Evolutionary conservation across 1,140 invertebrate genomes (phyloP).

Genomic region (Drosophila yakuba): DNA sequence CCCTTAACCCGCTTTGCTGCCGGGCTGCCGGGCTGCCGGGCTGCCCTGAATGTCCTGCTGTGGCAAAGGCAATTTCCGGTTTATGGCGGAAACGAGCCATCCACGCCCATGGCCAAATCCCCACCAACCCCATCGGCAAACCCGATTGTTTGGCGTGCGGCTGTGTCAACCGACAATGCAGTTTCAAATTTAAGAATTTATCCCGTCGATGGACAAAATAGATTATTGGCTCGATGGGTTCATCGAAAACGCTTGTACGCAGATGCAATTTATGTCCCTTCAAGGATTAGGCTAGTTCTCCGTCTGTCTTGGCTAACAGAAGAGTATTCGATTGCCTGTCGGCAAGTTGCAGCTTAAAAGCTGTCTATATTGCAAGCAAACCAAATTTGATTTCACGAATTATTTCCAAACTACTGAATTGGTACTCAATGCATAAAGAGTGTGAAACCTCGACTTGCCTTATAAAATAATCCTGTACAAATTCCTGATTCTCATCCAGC

Average conservation of each 20-base stretch:
- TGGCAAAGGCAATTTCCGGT: slow-evolving; percentile 73
- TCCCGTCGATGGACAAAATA: slow-evolving; percentile 31
- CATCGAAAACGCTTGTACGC: slow-evolving; percentile 17
- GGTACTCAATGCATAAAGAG: too few species aligned
- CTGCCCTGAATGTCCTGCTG: slow-evolving; percentile 34
- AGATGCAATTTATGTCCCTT: slow-evolving; percentile 40
- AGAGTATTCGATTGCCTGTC: slow-evolving; percentile 8
- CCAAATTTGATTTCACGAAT: too few species aligned
- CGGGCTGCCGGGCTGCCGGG: slow-evolving; percentile 3
- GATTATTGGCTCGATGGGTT: slow-evolving; percentile 44
- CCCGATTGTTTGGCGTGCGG: slow-evolving; percentile 22
- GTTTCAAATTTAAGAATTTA: slow-evolving; percentile 58
- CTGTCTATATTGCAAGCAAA: too few species aligned
- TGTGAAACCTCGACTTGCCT: slow-evolving; percentile 86
- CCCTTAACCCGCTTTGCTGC: slow-evolving; percentile 10
- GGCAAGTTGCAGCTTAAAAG: too few species aligned
- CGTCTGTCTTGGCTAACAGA: slow-evolving; percentile 6
- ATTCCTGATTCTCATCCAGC: slow-evolving; percentile 98
- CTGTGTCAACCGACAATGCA: slow-evolving; percentile 56
- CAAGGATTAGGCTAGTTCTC: slow-evolving; percentile 1
- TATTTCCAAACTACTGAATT: too few species aligned
- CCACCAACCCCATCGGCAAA: not conserved
- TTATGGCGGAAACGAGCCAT: slow-evolving; percentile 73
- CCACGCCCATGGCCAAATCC: slow-evolving; percentile 24
- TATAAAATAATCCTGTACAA: slow-evolving; percentile 97